Conservation (phyloP, 2,888 invertebrate species). For the Drosophila niveifrons region DNA sequence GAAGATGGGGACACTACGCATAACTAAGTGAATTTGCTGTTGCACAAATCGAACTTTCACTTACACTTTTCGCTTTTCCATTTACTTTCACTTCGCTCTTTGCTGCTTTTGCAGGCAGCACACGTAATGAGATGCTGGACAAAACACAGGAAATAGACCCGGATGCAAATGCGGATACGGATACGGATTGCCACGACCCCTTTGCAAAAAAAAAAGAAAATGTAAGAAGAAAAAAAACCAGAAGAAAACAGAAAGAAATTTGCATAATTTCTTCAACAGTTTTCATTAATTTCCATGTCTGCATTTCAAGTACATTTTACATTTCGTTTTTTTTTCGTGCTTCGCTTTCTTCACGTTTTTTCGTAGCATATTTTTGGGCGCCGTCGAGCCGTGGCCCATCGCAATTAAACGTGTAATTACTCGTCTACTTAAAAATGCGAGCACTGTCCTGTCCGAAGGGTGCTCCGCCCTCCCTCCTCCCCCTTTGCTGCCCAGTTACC, state of each 20-base stretch:
- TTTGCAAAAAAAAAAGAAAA: conserved; percentile 27
- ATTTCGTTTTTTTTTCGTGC: conserved; percentile 47
- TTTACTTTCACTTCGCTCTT: conserved; percentile 36
- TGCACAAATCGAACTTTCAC: conserved; percentile 76
- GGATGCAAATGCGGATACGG: conserved; percentile 37
- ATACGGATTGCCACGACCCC: conserved; percentile 37
- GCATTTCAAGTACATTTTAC: conserved; percentile 67
- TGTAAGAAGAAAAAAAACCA: neutral
- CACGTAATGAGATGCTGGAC: conserved; percentile 67
- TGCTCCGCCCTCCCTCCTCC: conserved; percentile 22
- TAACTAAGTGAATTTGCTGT: conserved; percentile 72
- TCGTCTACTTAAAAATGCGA: conserved; percentile 73
- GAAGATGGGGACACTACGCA: conserved; percentile 46
- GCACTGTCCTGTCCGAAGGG: conserved; percentile 36
- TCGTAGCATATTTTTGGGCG: conserved; percentile 71
- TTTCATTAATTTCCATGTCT: conserved; percentile 74
- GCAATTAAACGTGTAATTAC: conserved; percentile 85
- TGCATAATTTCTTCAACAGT: conserved; percentile 81
- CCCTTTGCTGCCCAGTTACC: conserved; percentile 16
- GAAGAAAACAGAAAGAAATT: conserved; percentile 71
- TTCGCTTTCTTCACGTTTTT: conserved; percentile 6
- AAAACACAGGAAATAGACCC: conserved; percentile 34
- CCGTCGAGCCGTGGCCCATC: conserved; percentile 56
- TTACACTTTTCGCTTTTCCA: conserved; percentile 30
- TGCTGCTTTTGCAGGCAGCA: conserved; percentile 55